Conservation (phyloP, 2,888 invertebrate species). For the Plusia festucae region DNA sequence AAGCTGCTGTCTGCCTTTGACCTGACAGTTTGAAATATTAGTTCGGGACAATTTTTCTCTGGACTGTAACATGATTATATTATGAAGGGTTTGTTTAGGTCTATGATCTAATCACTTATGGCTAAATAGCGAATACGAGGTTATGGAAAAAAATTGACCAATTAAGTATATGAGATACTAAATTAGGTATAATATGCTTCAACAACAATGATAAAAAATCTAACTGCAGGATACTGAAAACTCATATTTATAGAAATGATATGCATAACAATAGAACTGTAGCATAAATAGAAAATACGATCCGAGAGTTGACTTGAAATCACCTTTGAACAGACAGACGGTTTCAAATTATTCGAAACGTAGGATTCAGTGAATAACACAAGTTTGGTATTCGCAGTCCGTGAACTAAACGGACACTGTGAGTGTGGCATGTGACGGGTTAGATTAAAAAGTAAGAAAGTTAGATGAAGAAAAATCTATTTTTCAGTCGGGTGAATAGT, state of each 20-base stretch:
- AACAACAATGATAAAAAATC: no score
- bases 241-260: background rate
- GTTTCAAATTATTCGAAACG: background rate
- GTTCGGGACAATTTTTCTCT: background rate
- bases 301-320: background rate
- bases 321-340: conserved; percentile 6
- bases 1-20: background rate
- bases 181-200: no score
- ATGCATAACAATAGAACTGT: background rate
- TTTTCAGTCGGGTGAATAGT: background rate
- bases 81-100: no score
- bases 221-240: no score
- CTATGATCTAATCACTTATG: no score
- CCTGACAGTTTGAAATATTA: background rate
- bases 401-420: background rate
- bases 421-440: conserved; percentile 11
- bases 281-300: background rate
- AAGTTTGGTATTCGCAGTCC: background rate
- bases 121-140: no score
- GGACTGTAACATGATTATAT: background rate
- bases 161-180: no score
- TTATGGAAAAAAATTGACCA: no score
- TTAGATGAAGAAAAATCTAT: conserved; percentile 6
- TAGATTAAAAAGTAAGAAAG: conserved; percentile 13
- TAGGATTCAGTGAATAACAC: conserved; percentile 1